A percentile compares a stretch with the other conserved stretches of the same genome.
These are phyloP conservation scores for Labeo catla DNA, from an alignment of 2,113 vertebrate genomes.

Conservation along the genomic window DNA sequence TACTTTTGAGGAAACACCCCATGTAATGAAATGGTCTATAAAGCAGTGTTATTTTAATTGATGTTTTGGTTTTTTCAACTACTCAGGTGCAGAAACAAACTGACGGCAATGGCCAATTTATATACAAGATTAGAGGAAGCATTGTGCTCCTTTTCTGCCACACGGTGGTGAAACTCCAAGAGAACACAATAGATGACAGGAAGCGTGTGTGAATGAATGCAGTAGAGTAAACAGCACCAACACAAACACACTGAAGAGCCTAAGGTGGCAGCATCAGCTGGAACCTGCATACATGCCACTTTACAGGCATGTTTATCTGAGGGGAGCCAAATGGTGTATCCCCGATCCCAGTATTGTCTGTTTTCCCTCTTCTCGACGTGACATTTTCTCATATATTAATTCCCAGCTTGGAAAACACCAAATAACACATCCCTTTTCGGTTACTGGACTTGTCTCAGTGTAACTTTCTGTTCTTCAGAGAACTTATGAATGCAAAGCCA, in stretches of 20 bases:
- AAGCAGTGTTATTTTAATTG: not conserved
- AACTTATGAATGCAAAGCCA: not conserved
- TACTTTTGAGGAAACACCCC: not conserved
- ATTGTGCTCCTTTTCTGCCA: not conserved
- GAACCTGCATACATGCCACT: not conserved
- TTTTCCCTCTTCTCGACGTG: not conserved
- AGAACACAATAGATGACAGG: not conserved
- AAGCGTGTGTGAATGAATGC: not conserved
- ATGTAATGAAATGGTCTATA: not conserved
- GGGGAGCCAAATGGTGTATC: not conserved
- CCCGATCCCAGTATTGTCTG: not conserved
- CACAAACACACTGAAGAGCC: conserved; percentile 2
- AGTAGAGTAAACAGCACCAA: conserved; percentile 2
- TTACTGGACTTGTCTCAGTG: not conserved
- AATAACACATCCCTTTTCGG: not conserved
- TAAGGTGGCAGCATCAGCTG: conserved; percentile 7
- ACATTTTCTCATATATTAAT: not conserved
- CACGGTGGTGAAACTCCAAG: not conserved
- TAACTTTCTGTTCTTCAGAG: not conserved
- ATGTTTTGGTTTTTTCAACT: not conserved
- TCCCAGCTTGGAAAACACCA: not conserved
- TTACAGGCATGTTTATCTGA: not conserved
- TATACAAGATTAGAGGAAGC: not conserved
- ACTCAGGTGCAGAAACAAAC: not conserved
- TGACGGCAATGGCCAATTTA: not conserved